Percentiles rank a stretch among this genome's conserved stretches.
phyloP scores from a whole-genome alignment of 2,797 vertebrate genomes.

The Lagorchestes hirsutus region DNA sequence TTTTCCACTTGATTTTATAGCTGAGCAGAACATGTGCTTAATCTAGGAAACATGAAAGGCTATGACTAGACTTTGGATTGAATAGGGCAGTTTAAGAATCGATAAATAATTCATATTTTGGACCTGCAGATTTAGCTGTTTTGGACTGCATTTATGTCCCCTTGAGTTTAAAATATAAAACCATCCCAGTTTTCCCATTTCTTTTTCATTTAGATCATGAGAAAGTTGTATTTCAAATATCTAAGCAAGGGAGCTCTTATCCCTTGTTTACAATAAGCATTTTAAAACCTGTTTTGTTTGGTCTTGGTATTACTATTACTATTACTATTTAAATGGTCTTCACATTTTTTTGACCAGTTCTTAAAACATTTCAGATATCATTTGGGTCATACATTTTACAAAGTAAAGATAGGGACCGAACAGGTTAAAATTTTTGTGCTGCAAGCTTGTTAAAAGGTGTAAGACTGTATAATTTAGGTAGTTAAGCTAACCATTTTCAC shows the following conservation, averaged over 20 bases:
- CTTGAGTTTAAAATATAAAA: background rate
- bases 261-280: background rate
- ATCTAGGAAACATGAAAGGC: background rate
- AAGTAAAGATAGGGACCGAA: background rate
- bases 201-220: background rate
- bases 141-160: background rate
- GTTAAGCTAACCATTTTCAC: background rate
- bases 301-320: too few species aligned
- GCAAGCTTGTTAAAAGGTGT: background rate
- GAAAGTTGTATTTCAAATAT: background rate
- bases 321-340: background rate
- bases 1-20: background rate
- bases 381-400: background rate
- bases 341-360: background rate
- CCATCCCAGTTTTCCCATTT: background rate
- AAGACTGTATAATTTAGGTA: background rate
- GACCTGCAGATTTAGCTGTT: background rate
- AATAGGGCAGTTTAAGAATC: background rate
- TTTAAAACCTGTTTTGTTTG: slow-evolving; percentile 5
- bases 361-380: background rate
- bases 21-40: background rate
- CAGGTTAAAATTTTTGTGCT: background rate
- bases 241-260: background rate
- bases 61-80: background rate
- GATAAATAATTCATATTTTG: background rate